phyloP scores from a whole-genome alignment of 2,888 invertebrate genomes.

The Clunio marinus region DNA sequence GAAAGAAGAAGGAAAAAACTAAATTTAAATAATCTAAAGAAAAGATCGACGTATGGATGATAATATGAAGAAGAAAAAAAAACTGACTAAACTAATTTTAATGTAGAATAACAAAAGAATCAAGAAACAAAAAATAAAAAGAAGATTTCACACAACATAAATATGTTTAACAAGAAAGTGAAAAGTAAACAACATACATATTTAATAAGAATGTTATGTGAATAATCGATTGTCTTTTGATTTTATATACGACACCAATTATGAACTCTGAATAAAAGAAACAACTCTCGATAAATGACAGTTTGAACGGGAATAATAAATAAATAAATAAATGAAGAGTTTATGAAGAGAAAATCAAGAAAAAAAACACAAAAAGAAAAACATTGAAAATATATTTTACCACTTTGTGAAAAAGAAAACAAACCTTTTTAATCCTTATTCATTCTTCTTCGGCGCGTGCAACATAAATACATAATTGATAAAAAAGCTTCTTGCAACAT shows the following conservation, averaged over 20 bases:
- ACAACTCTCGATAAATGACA: too few relatives aligned
- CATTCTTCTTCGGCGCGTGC: conserved; percentile 3
- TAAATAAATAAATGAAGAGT: background rate
- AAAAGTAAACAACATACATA: too few relatives aligned
- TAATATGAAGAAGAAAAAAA: background rate
- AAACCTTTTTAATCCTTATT: background rate
- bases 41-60: too few relatives aligned
- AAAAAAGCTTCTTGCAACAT: background rate
- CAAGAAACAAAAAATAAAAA: background rate
- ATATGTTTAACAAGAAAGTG: too few relatives aligned
- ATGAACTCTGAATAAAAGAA: too few relatives aligned
- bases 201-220: too few relatives aligned
- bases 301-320: too few relatives aligned
- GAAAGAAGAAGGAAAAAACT: too few relatives aligned
- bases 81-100: conserved; percentile 28
- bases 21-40: conserved; percentile 1
- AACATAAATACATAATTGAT: background rate
- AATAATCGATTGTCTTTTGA: too few relatives aligned
- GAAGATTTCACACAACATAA: too few relatives aligned
- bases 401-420: background rate
- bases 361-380: background rate
- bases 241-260: too few relatives aligned
- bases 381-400: background rate
- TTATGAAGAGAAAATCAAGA: background rate
- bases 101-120: conserved; percentile 29